Evolutionary conservation across 1,140 invertebrate genomes (phyloP), one percentile per base, ranked within the genome.

Genomic region (Lutraria rhynchaena): DNA sequence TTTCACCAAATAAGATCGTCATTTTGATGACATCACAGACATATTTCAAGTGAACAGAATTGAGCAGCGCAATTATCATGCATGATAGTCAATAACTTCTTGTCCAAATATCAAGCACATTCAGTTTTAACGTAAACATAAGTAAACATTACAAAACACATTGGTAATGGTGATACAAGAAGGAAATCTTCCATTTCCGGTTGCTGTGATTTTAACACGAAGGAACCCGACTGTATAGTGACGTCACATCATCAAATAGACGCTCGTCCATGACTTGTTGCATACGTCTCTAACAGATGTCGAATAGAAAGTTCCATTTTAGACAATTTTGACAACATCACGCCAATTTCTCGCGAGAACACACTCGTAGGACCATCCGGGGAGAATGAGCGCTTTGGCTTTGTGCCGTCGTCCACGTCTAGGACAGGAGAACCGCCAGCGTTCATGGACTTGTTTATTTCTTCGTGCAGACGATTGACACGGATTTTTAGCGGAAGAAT

Each of bases 291-390:
- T 46, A 80, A 33, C 37, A 80, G 60, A 46, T 80, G 76, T 80
- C 78, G 24, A 7, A 81, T 81, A 19, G 69, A 58, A 24, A 81
- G 78, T 55, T 81, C 78, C 78, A 81, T 81, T 65, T 81, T 81
- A 0, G 78, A 73, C 17, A 81, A 22, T 81, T 81, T 81, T 3
- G 37, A 55, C 4, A 81, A 44, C 78, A 81, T 81, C 33, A 73
- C 61, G 29, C 31, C 19, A 13, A 81, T 65, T 35, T 81, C 78
- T 51, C 69, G 37, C 29, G 78, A 73, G 29, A 73, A 51, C 33
- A 55, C 57, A 41, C 55, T 74, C 9, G 57, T 29, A 11, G n/a
- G 71, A n/a, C n/a, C 46, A 31, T 73, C 44, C 3, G 69, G 69
- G 11, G 69, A 73, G 31, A 73, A 73, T 1, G 69, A 29, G 41